phyloP scores from a whole-genome alignment of 2,113 vertebrate genomes.

The Grantiella picta region DNA sequence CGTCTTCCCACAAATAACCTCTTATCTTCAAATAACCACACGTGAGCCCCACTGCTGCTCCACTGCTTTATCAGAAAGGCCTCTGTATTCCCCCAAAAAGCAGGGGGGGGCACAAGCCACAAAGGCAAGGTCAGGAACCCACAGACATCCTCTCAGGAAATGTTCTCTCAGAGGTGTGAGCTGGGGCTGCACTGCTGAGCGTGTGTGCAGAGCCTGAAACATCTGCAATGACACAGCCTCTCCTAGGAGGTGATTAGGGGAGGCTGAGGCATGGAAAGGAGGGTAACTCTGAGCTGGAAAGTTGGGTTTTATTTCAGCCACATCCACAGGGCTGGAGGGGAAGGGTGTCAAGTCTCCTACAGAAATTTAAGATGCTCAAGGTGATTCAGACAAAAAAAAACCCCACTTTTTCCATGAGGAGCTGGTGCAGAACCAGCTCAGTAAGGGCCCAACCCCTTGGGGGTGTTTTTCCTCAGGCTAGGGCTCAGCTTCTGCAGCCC shows the following conservation, averaged over 20 bases:
- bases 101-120: rapidly evolving
- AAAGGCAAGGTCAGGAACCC: background rate
- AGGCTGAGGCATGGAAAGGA: background rate
- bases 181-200: background rate
- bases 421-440: background rate
- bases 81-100: background rate
- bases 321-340: background rate
- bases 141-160: background rate
- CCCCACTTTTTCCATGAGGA: background rate
- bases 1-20: rapidly evolving
- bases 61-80: background rate
- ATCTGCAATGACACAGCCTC: background rate
- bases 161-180: rapidly evolving
- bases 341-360: background rate
- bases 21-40: background rate
- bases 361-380: background rate
- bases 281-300: background rate
- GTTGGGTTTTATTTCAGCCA: background rate
- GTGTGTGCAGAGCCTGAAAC: rapidly evolving
- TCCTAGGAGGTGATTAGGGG: rapidly evolving
- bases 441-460: too few species aligned
- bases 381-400: background rate
- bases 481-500: background rate
- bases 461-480: background rate
- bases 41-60: rapidly evolving